A percentile compares a stretch with the other conserved stretches of the same genome.
These are phyloP conservation scores for Neopipo cinnamomea DNA, from an alignment of 2,113 vertebrate species.

Conservation along the genomic window DNA sequence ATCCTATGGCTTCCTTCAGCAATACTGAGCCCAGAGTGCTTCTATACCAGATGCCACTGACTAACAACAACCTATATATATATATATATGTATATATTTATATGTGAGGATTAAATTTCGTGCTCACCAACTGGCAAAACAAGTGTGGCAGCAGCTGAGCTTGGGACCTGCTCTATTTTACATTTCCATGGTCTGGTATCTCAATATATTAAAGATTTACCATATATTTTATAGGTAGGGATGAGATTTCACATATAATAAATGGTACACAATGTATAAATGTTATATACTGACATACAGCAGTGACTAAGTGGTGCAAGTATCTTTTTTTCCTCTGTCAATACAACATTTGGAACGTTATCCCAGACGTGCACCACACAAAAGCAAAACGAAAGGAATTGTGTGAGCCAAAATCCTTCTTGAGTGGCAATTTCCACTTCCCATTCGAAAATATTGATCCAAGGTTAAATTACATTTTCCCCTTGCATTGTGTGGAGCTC, in stretches of 20 bases:
- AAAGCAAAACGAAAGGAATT: neutral
- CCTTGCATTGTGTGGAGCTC: neutral
- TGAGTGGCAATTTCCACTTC: neutral
- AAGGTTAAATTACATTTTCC: neutral
- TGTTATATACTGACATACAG: neutral
- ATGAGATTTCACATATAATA: neutral
- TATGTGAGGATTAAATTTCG: neutral
- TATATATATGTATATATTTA: neutral
- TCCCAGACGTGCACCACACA: neutral
- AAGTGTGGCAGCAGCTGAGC: neutral
- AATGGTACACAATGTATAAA: neutral
- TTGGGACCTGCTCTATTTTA: neutral
- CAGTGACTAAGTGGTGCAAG: neutral
- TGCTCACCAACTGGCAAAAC: neutral
- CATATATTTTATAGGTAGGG: neutral
- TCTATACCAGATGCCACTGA: neutral
- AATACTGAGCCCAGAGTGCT: neutral
- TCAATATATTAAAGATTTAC: neutral
- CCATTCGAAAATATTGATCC: constrained; percentile 1
- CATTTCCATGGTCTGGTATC: neutral
- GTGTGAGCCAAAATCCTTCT: neutral
- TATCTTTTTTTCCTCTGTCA: neutral
- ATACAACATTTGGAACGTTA: neutral
- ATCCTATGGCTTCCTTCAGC: neutral
- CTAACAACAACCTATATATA: neutral